Base-by-base conservation (phyloP, 2,113 vertebrate species). In the Sceloporus undulatus region DNA sequence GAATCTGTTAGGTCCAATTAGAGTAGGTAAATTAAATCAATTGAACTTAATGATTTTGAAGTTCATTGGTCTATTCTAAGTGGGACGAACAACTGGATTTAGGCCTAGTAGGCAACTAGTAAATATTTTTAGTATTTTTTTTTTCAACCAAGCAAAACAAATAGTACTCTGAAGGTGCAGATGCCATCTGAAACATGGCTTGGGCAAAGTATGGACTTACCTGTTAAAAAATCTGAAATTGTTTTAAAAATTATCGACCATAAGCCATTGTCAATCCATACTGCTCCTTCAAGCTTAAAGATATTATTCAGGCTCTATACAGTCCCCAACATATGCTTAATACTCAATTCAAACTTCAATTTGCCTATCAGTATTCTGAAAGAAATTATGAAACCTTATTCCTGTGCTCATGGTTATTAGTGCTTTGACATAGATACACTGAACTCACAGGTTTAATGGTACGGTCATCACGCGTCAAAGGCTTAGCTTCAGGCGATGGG, bases 381-480 rank as follows among this genome's bases (percentile, higher is more conserved):
- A 85, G 25, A 73, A 81, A 8, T 62, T n/a, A 66, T 25, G 56
- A 87, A 29, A 65, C 9, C n/a, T 65, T 27, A 14, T 13, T 14
- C 42, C 78, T 86, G 48, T 40, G 19, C 34, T 74, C 29, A 62
- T 38, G 62, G 19, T 48, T 48, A 76, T 27, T 71, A 82, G 62
- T 52, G 7, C n/a, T 48, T 68, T 42, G 25, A 75, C 23, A 54
- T 19, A 83, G n/a, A 76, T 27, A 5, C 19, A 66, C 52, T 78
- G 21, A 76, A 88, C 87, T 88, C 71, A 88, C 87, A 29, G 2
- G 59, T 40, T 56, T 66, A 52, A 29, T 4, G 18, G 40, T 27
- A 66, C 0, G 16, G 9, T 27, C 4, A 38, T 70, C 56, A 18
- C 66, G 3, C 5, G 88, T 29, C 34, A 71, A 93, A 19, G 88